Base-by-base conservation (phyloP, 2,113 vertebrate genomes). In the Lanius ludovicianus region DNA sequence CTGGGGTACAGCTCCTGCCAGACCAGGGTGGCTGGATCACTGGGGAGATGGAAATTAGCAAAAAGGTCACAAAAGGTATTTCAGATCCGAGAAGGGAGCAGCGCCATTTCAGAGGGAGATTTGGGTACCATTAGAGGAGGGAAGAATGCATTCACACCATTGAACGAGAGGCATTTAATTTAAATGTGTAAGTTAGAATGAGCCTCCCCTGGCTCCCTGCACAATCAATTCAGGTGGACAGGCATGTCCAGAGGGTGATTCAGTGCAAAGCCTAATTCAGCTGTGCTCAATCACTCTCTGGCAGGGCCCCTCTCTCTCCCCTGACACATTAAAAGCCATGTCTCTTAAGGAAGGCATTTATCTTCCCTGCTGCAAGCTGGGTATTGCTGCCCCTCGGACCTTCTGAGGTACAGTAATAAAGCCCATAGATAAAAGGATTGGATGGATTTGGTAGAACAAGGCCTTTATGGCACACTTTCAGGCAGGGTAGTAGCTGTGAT, bases 281-380 rank as follows among this genome's bases (percentile, higher is more conserved):
- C 59, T 46, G 27, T 1, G 11, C 83, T 92, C 87, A 94, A 88
- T 96, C 94, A 94, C 75, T 4, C 79, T 74, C 64, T 78, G 80
- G 59, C 6, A 7, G 57, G 55, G 75, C 55, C 62, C 30, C 47
- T 42, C 46, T 64, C 85, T 76, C 84, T 89, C 77, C 15, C 37
- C 24, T 91, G 92, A 95, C 92, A 85, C 82, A 82, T 85, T 91
- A 96, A 94, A 95, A 96, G 94, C 85, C 37, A 83, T 64, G 56
- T 57, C 84, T 95, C 82, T 89, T 77, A 94, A 87, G 71, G 53
- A 68, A 85, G 19, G 62, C 62, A 83, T 87, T 89, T 79, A 87
- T 85, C 90, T 94, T 82, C 1, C 1, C 69, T 64, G 74, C 57
- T 65, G 41, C 57, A 76, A 33, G 37, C 49, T 7, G 3, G 25